Conservation (phyloP, 2,797 vertebrate species). For the Hydrolagus colliei region DNA sequence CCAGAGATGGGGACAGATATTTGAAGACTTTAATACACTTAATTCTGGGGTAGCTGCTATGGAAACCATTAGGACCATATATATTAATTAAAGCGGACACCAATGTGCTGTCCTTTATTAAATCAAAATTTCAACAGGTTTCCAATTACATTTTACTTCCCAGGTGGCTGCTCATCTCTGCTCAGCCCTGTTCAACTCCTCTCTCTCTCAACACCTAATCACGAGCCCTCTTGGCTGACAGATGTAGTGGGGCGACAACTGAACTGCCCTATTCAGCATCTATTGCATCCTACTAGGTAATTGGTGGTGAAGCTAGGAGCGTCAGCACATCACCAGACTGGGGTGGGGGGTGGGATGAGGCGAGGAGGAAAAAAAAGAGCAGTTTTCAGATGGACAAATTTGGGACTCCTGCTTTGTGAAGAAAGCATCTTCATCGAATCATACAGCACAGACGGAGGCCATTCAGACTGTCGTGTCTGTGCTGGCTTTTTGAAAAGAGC, state of each 20-base stretch:
- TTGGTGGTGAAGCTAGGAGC: not conserved
- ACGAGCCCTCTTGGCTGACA: not conserved
- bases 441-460: too few relatives aligned
- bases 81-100: not conserved
- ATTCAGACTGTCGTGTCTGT: too few relatives aligned
- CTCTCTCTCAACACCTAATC: not conserved
- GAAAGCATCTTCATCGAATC: not conserved
- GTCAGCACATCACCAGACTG: not conserved
- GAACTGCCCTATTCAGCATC: not conserved
- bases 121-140: conserved; percentile 7
- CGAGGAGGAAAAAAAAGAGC: too few relatives aligned
- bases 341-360: too few relatives aligned
- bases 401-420: not conserved
- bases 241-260: not conserved
- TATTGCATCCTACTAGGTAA: not conserved
- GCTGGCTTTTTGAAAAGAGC: too few relatives aligned
- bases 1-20: not conserved
- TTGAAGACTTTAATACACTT: not conserved
- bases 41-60: not conserved
- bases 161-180: not conserved
- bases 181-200: not conserved
- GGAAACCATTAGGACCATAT: not conserved
- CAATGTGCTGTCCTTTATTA: not conserved
- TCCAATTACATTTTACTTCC: not conserved
- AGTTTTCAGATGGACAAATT: not conserved